Conservation (phyloP, 2,113 vertebrate genomes). For the Malaclemys terrapin region DNA sequence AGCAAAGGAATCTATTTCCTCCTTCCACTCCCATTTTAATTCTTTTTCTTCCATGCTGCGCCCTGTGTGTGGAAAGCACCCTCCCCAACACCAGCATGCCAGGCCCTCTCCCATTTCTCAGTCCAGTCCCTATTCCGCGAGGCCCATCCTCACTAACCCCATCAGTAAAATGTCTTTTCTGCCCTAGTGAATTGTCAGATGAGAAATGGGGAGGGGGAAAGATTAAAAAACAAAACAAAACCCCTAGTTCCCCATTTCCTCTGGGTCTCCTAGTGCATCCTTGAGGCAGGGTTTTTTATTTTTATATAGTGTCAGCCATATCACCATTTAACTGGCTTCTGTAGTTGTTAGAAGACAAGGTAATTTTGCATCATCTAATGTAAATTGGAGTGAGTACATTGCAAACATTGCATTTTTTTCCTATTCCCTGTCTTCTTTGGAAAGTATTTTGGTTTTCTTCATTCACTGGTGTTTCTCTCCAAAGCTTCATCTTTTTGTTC, state of each 20-base stretch:
- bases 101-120: not conserved
- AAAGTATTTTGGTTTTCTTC: not conserved
- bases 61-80: accelerated
- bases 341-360: not conserved
- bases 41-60: not conserved
- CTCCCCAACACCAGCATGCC: accelerated
- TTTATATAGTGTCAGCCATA: not conserved
- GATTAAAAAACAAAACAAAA: not conserved
- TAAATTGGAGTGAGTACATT: not conserved
- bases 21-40: not conserved
- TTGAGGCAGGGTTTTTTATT: not conserved
- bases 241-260: not conserved
- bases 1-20: not conserved
- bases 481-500: not conserved
- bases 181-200: not conserved
- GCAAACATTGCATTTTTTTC: not conserved
- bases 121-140: not conserved
- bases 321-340: not conserved
- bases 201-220: not conserved
- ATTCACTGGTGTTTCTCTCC: not conserved
- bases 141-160: not conserved
- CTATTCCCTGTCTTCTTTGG: not conserved
- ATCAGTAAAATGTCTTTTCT: not conserved
- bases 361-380: not conserved
- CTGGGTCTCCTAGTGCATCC: not conserved